phyloP scores from a whole-genome alignment of 2,113 vertebrate genomes.

The Bostrychus sinensis region DNA sequence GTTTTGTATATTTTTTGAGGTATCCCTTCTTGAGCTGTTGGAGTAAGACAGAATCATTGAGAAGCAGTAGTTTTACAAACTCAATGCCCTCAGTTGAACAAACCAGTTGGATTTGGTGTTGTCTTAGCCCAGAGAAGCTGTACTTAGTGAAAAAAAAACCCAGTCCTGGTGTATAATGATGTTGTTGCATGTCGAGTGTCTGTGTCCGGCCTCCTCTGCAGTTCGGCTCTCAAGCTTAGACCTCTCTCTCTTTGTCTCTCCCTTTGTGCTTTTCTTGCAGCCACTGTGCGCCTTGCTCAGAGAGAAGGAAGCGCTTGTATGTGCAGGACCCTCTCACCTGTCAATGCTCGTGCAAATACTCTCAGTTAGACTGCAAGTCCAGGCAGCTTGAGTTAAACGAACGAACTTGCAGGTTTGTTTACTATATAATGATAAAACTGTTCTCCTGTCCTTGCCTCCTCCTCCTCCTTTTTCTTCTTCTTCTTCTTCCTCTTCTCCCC shows the following conservation, averaged over 20 bases:
- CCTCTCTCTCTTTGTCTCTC: constrained; percentile 62
- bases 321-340: constrained; percentile 98
- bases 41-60: too few species aligned
- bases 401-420: constrained; percentile 99
- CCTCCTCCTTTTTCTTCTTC: background rate
- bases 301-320: constrained; percentile 98
- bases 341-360: constrained; percentile 99
- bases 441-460: too few species aligned
- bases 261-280: constrained; percentile 97
- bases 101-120: too few species aligned
- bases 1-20: too few species aligned
- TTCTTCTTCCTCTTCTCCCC: background rate
- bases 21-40: too few species aligned
- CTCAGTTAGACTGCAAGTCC: constrained; percentile 98
- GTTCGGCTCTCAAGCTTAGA: constrained; percentile 87
- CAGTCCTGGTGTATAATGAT: too few species aligned
- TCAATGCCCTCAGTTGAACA: too few species aligned
- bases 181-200: constrained; percentile 63
- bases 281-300: constrained; percentile 98
- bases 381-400: constrained; percentile 99
- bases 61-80: too few species aligned
- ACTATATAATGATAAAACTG: constrained; percentile 66
- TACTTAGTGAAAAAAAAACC: too few species aligned
- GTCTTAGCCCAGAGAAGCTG: too few species aligned
- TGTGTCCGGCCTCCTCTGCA: constrained; percentile 74